These are phyloP conservation scores for Ailurus styani DNA, from an alignment of 2,113 vertebrate species.

Conservation along the genomic window DNA sequence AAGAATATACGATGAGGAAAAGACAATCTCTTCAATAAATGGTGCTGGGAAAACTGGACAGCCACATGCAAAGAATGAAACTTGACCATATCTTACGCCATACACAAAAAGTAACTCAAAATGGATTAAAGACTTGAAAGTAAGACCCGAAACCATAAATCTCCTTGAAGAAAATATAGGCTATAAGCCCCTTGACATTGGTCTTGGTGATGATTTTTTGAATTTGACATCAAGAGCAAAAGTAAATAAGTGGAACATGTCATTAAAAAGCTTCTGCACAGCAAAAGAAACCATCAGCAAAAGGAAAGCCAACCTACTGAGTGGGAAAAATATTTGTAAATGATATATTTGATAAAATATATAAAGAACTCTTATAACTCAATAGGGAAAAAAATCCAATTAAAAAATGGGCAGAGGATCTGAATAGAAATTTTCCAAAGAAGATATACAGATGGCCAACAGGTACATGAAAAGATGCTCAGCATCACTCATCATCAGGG, in stretches of 20 bases:
- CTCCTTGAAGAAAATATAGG: not conserved
- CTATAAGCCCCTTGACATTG: not conserved
- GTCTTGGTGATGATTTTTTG: not conserved
- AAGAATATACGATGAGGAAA: not conserved
- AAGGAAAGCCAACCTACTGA: not conserved
- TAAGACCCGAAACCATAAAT: not conserved
- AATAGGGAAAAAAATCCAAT: not conserved
- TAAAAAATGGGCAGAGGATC: not conserved
- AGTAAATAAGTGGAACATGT: not conserved
- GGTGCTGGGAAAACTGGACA: not conserved
- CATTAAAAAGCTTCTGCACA: not conserved
- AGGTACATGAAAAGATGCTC: not conserved
- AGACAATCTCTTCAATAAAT: not conserved
- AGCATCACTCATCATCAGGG: not conserved
- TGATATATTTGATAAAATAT: not conserved
- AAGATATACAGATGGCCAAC: not conserved
- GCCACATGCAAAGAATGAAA: not conserved
- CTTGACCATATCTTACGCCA: not conserved
- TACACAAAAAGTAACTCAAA: not conserved
- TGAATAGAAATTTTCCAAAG: not conserved
- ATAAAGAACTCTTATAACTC: not conserved
- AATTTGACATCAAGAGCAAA: not conserved
- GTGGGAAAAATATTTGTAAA: not conserved
- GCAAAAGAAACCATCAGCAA: not conserved
- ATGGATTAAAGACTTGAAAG: not conserved